Evolutionary conservation across 2,113 vertebrate species (phyloP).

Genomic region (Ceyx cyanopectus): DNA sequence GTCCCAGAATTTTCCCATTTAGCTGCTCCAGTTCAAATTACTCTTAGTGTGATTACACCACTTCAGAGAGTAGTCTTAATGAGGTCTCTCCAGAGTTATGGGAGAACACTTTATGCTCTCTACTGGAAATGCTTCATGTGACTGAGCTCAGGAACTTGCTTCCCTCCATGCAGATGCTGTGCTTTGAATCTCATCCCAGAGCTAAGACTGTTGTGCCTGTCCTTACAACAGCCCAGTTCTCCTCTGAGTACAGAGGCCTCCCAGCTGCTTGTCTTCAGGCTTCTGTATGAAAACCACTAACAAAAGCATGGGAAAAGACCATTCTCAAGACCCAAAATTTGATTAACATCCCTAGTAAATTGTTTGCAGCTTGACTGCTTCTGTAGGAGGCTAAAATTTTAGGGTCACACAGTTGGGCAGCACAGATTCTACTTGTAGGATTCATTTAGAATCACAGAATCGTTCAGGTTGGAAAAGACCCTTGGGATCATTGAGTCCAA

Average conservation of each 20-base stretch:
- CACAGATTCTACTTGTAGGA: background rate
- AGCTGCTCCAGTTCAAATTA: background rate
- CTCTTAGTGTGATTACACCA: background rate
- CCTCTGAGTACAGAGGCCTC: background rate
- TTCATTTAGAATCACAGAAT: background rate
- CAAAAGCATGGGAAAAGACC: background rate
- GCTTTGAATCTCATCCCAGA: background rate
- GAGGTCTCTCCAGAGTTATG: background rate
- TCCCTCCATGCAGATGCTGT: background rate
- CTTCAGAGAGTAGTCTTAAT: background rate
- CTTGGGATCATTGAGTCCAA: too few species aligned
- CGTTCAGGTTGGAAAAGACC: too few species aligned
- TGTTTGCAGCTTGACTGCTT: background rate
- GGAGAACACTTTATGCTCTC: background rate
- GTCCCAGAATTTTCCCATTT: background rate
- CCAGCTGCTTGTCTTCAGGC: background rate
- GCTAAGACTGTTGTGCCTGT: background rate
- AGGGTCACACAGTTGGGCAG: rapidly evolving
- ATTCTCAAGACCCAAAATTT: background rate
- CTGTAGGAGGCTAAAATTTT: background rate
- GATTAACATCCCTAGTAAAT: background rate
- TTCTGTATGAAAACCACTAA: background rate
- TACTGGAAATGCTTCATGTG: background rate
- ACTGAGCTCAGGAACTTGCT: background rate
- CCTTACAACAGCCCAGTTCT: rapidly evolving